phyloP scores from a whole-genome alignment of 2,888 invertebrate species.

The Anoplius nigerrimus region DNA sequence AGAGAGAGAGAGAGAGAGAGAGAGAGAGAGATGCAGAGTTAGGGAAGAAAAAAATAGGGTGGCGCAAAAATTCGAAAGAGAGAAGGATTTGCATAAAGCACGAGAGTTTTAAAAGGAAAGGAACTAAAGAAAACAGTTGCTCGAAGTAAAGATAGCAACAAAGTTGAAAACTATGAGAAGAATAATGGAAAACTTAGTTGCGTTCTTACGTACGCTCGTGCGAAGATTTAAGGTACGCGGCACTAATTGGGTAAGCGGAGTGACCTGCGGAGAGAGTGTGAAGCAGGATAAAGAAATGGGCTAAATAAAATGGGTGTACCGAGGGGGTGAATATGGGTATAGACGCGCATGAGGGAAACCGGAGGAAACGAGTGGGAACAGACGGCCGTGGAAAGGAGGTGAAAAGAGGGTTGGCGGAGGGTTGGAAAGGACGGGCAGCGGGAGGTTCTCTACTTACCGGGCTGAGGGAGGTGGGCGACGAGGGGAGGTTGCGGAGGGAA shows the following conservation, averaged over 20 bases:
- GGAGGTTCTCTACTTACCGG: neutral
- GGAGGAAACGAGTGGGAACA: neutral
- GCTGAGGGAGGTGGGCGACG: neutral
- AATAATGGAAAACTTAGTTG: too few species aligned
- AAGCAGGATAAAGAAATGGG: neutral
- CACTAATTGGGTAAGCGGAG: too few species aligned
- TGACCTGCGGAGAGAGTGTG: too few species aligned
- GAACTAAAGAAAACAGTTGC: neutral
- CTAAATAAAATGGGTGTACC: too few species aligned
- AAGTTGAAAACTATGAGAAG: too few species aligned
- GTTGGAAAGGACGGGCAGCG: neutral
- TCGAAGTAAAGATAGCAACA: too few species aligned
- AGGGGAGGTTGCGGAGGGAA: neutral
- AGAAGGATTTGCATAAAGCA: conserved; percentile 1
- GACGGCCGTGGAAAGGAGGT: neutral
- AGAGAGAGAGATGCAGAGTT: conserved; percentile 12
- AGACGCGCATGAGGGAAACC: neutral
- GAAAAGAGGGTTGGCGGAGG: neutral
- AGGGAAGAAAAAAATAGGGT: conserved; percentile 19
- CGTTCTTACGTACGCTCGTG: too few species aligned
- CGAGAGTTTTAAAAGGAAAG: neutral
- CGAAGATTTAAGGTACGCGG: too few species aligned
- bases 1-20: conserved; percentile 11
- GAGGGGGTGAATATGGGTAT: too few species aligned
- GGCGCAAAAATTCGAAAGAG: too few species aligned